A percentile compares a stretch with the other conserved stretches of the same genome.
These are phyloP conservation scores for Chlorops oryzae DNA, from an alignment of 1,140 invertebrate species.

Conservation along the genomic window DNA sequence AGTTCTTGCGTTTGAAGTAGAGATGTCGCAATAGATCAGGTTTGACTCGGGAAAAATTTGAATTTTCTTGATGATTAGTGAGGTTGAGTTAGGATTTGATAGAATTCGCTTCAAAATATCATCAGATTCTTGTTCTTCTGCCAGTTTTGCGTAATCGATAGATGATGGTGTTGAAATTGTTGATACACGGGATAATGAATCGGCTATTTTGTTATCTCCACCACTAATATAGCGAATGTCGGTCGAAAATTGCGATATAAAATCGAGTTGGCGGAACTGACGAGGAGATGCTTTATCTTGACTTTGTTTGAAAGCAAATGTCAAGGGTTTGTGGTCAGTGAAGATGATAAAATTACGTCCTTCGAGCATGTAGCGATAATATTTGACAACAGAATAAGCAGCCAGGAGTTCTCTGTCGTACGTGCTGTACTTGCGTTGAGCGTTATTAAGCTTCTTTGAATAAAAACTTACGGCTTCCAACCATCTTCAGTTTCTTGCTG, in stretches of 20 bases:
- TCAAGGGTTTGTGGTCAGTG: slow-evolving; percentile 47
- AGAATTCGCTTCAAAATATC: neutral
- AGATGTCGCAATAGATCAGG: neutral
- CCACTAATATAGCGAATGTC: slow-evolving; percentile 41
- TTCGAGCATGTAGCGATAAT: slow-evolving; percentile 33
- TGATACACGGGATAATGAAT: slow-evolving; percentile 31
- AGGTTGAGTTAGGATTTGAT: no score
- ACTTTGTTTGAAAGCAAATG: slow-evolving; percentile 31
- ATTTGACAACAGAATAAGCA: slow-evolving; percentile 26
- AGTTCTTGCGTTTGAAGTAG: no score
- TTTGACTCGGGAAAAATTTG: neutral
- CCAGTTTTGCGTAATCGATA: neutral
- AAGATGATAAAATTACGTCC: slow-evolving; percentile 36
- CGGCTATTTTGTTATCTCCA: slow-evolving; percentile 35
- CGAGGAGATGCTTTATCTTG: slow-evolving; percentile 27
- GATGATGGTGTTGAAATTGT: slow-evolving; percentile 14
- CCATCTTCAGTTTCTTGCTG: no score
- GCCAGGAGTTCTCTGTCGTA: slow-evolving; percentile 41
- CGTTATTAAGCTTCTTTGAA: neutral
- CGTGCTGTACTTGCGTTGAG: slow-evolving; percentile 18
- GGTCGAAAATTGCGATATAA: slow-evolving; percentile 43
- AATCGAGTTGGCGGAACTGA: slow-evolving; percentile 38
- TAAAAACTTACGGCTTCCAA: neutral
- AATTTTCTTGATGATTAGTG: neutral
- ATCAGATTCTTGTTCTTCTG: slow-evolving; percentile 5